These are phyloP conservation scores for Pica pica DNA, from an alignment of 2,113 vertebrate genomes.

Conservation along the genomic window DNA sequence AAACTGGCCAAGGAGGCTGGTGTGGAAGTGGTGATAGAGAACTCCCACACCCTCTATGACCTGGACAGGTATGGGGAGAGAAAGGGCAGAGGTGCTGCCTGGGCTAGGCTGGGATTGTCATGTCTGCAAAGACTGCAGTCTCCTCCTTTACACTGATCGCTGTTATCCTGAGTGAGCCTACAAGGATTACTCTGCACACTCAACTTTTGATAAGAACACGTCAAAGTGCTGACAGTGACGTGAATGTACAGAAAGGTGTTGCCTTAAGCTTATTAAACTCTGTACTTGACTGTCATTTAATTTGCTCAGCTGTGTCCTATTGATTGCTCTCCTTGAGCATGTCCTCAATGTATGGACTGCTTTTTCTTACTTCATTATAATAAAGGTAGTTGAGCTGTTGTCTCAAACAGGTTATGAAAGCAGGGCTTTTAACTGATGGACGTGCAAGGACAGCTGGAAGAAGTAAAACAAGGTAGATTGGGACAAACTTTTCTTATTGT, in stretches of 20 bases:
- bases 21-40: constrained; percentile 88
- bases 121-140: not conserved
- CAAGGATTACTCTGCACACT: not conserved
- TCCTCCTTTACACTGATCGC: not conserved
- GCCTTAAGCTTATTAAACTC: constrained; percentile 14
- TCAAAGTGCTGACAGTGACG: constrained; percentile 1
- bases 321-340: not conserved
- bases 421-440: constrained; percentile 5
- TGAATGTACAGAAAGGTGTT: not conserved
- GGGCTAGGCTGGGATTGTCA: not conserved
- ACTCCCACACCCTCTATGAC: constrained; percentile 93
- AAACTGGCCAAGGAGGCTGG: constrained; percentile 95
- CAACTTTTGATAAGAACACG: not conserved
- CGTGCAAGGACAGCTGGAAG: constrained; percentile 5
- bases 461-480: constrained; percentile 26
- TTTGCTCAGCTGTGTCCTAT: not conserved
- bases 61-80: constrained; percentile 82
- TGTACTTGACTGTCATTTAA: not conserved
- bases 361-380: not conserved
- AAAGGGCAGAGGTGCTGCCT: not conserved
- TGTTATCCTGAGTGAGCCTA: not conserved
- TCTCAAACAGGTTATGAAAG: not conserved
- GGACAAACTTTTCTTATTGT: not conserved
- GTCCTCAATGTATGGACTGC: not conserved
- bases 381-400: not conserved